Percentiles rank a stretch among this genome's conserved stretches.
These are phyloP conservation scores for Calidris pugnax DNA, from an alignment of 2,113 vertebrate species.

Conservation along the genomic window DNA sequence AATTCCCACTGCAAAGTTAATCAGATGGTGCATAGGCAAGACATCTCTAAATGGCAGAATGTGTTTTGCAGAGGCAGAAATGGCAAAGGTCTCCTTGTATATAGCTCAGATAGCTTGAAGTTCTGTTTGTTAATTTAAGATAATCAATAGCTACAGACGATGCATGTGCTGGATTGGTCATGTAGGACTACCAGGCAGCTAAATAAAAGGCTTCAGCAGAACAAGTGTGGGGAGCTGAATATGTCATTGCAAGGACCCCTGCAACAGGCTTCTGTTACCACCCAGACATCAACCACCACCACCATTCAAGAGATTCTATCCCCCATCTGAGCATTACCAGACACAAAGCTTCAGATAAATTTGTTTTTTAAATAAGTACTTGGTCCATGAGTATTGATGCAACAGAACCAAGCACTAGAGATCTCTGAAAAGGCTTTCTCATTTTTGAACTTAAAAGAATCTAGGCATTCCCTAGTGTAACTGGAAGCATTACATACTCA, in stretches of 20 bases:
- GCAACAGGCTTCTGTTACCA: not conserved
- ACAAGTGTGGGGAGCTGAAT: not conserved
- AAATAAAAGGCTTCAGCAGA: not conserved
- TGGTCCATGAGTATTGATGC: rapidly evolving
- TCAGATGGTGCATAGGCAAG: not conserved
- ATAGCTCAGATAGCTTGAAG: not conserved
- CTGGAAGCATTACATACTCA: not conserved
- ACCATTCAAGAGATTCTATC: not conserved
- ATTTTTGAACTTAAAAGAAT: not conserved
- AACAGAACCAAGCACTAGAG: not conserved
- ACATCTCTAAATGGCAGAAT: not conserved
- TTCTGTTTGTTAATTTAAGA: not conserved
- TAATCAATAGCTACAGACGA: not conserved
- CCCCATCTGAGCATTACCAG: rapidly evolving
- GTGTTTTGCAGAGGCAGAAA: not conserved
- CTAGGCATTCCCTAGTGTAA: not conserved
- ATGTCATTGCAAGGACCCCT: not conserved
- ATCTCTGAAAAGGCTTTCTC: not conserved
- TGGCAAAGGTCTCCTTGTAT: not conserved
- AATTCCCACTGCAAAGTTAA: not conserved
- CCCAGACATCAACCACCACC: not conserved
- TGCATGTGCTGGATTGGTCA: not conserved
- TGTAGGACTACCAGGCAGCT: not conserved
- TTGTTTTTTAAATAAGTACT: not conserved
- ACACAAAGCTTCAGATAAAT: not conserved